A percentile compares a stretch with the other conserved stretches of the same genome.
Conservation (phyloP, 2,797 vertebrate genomes). For the Adelosebastes latens region DNA sequence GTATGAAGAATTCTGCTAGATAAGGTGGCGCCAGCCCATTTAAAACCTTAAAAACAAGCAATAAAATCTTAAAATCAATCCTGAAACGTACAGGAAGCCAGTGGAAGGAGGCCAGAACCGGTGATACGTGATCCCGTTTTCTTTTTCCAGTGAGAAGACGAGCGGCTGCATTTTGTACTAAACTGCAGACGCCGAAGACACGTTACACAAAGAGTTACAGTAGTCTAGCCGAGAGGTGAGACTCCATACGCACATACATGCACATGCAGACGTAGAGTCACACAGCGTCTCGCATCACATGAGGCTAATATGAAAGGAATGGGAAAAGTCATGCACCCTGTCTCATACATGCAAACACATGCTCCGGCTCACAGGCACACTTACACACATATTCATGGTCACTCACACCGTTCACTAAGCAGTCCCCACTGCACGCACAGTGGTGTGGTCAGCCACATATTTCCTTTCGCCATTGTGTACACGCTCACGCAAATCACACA, state of each 20-base stretch:
- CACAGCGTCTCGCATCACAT: constrained; percentile 51
- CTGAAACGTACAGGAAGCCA: background rate
- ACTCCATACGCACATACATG: background rate
- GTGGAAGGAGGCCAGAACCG: background rate
- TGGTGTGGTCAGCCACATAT: constrained; percentile 34
- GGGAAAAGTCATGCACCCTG: constrained; percentile 58
- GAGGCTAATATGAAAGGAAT: constrained; percentile 61
- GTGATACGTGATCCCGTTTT: background rate
- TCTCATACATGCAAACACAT: constrained; percentile 70
- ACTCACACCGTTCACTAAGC: constrained; percentile 40
- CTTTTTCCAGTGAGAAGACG: background rate
- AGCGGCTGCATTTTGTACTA: background rate
- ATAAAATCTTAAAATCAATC: background rate
- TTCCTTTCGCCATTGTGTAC: constrained; percentile 34
- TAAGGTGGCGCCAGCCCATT: background rate
- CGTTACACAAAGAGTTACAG: background rate
- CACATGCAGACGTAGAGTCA: background rate
- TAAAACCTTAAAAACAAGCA: background rate
- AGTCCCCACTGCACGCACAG: constrained; percentile 34
- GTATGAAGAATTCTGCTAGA: background rate
- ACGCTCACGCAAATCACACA: constrained; percentile 21
- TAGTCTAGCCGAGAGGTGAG: background rate
- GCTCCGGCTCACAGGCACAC: constrained; percentile 36
- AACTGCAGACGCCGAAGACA: background rate
- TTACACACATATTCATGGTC: constrained; percentile 56